Conservation (phyloP, 2,888 invertebrate species). For the Mayetiola destructor region DNA sequence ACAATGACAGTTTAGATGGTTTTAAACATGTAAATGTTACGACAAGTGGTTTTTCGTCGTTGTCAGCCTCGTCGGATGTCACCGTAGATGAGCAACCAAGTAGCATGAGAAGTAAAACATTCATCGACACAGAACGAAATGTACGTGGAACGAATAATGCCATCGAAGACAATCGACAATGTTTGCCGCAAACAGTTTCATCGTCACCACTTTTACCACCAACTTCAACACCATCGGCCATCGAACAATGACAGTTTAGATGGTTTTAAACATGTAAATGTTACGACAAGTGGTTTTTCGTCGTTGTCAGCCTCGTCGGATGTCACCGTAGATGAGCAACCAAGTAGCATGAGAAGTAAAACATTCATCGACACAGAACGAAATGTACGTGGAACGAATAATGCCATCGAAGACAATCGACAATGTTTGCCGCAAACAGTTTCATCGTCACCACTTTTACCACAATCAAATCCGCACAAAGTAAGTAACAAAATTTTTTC, state of each 20-base stretch:
- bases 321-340: constrained; percentile 2
- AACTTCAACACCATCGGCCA: background rate
- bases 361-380: too few species aligned
- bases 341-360: too few species aligned
- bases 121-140: too few species aligned
- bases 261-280: constrained; percentile 26
- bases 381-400: too few species aligned
- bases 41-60: constrained; percentile 11
- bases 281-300: constrained; percentile 18
- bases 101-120: too few species aligned
- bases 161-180: constrained; percentile 1
- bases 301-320: constrained; percentile 7
- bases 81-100: background rate
- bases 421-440: constrained; percentile 2
- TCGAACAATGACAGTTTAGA: constrained; percentile 22
- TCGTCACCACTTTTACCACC: background rate
- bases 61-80: constrained; percentile 4
- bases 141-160: constrained; percentile 8
- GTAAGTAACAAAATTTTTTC: too few species aligned
- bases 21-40: constrained; percentile 25
- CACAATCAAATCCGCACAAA: background rate
- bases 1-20: constrained; percentile 24
- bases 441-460: background rate
- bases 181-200: background rate
- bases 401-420: constrained; percentile 1